A percentile compares a stretch with the other conserved stretches of the same genome.
Evolutionary conservation across 2,113 vertebrate species (phyloP).

Genomic region (Ctenodactylus gundi): DNA sequence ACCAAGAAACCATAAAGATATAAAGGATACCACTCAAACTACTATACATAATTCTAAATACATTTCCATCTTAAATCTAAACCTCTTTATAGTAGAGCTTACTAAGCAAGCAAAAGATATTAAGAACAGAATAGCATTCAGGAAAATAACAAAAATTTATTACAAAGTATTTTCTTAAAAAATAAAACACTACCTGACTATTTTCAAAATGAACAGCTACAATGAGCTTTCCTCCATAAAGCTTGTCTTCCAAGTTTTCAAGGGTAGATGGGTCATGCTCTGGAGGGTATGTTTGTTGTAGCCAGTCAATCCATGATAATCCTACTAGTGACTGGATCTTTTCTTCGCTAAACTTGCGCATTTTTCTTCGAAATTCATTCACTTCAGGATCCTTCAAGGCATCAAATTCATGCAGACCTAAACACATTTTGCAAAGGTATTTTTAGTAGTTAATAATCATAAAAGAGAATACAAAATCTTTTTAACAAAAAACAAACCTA

Average conservation of each 20-base stretch:
- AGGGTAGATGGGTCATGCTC: constrained; percentile 88
- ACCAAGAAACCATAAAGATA: background rate
- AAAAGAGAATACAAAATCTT: constrained; percentile 18
- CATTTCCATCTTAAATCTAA: background rate
- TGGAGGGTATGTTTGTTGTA: constrained; percentile 92
- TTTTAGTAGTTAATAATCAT: constrained; percentile 23
- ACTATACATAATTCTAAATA: constrained; percentile 1
- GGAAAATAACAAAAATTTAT: background rate
- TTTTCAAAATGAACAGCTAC: constrained; percentile 95
- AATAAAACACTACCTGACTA: constrained; percentile 88
- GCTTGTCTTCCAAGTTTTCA: constrained; percentile 89
- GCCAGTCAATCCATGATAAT: constrained; percentile 93
- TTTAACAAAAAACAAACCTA: background rate
- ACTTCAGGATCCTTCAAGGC: constrained; percentile 95
- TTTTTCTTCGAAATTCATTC: constrained; percentile 96
- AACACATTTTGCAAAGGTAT: constrained; percentile 57
- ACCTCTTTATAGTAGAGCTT: background rate
- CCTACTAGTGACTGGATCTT: constrained; percentile 91
- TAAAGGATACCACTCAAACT: background rate
- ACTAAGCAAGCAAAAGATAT: background rate
- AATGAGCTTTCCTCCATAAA: constrained; percentile 89
- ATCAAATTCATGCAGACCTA: constrained; percentile 97
- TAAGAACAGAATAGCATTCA: background rate
- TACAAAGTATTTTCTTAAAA: background rate
- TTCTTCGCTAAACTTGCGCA: constrained; percentile 93